phyloP scores from a whole-genome alignment of 1,140 invertebrate genomes.

The Carcinoscorpius rotundicauda region DNA sequence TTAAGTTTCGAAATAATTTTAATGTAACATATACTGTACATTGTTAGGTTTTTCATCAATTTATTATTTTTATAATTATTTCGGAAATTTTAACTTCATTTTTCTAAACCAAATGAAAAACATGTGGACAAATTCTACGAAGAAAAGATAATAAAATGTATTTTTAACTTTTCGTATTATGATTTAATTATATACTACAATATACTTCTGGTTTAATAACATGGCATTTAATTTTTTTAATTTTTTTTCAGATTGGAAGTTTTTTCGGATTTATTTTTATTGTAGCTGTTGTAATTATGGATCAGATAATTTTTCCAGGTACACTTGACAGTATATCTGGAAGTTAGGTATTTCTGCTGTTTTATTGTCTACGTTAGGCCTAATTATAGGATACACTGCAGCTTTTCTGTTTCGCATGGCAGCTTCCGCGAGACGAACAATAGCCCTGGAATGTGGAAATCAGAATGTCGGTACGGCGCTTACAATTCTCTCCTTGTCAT shows the following conservation, averaged over 20 bases:
- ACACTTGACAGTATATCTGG: constrained; percentile 31
- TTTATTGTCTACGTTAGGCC: constrained; percentile 31
- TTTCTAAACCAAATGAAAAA: no score
- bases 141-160: no score
- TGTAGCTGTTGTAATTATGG: constrained; percentile 21
- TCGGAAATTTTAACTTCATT: no score
- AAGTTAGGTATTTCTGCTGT: constrained; percentile 28
- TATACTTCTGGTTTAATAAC: no score
- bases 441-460: constrained; percentile 36
- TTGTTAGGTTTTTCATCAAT: no score
- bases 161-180: no score
- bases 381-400: constrained; percentile 30
- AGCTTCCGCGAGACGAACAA: constrained; percentile 27
- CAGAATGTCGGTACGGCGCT: constrained; percentile 33
- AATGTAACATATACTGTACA: no score
- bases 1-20: no score
- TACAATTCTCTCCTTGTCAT: constrained; percentile 26
- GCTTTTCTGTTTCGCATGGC: constrained; percentile 28
- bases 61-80: no score
- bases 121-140: no score
- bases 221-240: not conserved
- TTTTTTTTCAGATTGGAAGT: constrained; percentile 21
- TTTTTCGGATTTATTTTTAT: constrained; percentile 22
- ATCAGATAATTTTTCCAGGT: constrained; percentile 25
- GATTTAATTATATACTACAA: no score